These are phyloP conservation scores for Brachionus koreanus DNA, from an alignment of 1,140 invertebrate genomes.

Conservation along the genomic window DNA sequence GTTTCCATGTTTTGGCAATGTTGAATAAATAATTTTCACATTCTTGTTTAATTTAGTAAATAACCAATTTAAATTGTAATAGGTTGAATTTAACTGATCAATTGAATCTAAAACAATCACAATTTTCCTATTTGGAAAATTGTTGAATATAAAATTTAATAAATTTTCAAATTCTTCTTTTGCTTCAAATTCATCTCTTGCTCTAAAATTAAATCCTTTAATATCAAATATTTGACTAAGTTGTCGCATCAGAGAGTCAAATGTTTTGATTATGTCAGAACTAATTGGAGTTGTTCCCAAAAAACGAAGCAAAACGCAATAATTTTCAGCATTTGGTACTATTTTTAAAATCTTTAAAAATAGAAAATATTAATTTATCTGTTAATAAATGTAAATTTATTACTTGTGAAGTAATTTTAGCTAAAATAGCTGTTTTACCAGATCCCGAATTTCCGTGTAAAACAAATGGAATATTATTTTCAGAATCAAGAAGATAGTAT, in stretches of 20 bases:
- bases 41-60: constrained; percentile 50
- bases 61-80: constrained; percentile 52
- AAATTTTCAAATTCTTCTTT: background rate
- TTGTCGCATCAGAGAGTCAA: background rate
- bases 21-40: constrained; percentile 52
- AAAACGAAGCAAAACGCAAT: constrained; percentile 18
- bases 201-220: background rate
- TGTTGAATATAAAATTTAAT: background rate
- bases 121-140: constrained; percentile 48
- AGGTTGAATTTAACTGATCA: constrained; percentile 49
- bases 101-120: constrained; percentile 53
- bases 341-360: constrained; percentile 25
- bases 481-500: background rate
- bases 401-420: constrained; percentile 25
- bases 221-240: background rate
- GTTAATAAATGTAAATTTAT: background rate
- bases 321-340: constrained; percentile 12
- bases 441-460: constrained; percentile 37
- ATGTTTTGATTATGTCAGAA: background rate
- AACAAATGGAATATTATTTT: constrained; percentile 30
- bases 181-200: background rate
- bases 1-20: constrained; percentile 46
- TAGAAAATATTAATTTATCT: background rate
- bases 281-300: background rate
- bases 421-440: constrained; percentile 44